A percentile compares a stretch with the other conserved stretches of the same genome.
Evolutionary conservation across 2,888 invertebrate genomes (phyloP).

Genomic region (Caenorhabditis panamensis): DNA sequence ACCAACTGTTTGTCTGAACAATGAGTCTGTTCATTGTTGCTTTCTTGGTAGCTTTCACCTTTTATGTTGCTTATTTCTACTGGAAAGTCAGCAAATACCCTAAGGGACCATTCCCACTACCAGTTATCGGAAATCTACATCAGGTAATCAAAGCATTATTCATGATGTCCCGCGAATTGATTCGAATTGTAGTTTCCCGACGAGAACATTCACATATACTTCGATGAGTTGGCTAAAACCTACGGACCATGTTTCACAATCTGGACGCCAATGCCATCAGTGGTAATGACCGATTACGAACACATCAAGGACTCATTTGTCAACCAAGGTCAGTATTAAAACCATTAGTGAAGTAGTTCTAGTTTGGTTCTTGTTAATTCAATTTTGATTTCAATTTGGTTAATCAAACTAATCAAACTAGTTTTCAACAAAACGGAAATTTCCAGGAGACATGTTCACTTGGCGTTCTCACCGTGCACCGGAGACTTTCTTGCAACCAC

Average conservation of each 20-base stretch:
- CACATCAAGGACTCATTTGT: conserved; percentile 54
- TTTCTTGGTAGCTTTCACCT: conserved; percentile 12
- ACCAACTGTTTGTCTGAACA: not conserved
- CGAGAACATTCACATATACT: conserved; percentile 34
- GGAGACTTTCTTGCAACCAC: conserved; percentile 35
- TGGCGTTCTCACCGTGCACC: conserved; percentile 27
- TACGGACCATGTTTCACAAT: conserved; percentile 73
- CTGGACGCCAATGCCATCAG: conserved; percentile 64
- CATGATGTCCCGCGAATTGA: not conserved
- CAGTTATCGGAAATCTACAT: conserved; percentile 56
- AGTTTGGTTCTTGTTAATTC: no score
- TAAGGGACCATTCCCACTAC: conserved; percentile 60
- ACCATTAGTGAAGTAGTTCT: no score
- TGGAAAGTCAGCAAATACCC: conserved; percentile 61
- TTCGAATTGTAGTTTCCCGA: conserved; percentile 52
- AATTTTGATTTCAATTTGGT: no score
- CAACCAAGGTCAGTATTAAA: conserved; percentile 54
- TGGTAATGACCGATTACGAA: conserved; percentile 66
- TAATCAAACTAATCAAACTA: no score
- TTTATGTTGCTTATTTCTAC: conserved; percentile 55
- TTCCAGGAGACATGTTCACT: conserved; percentile 33
- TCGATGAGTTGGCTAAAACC: conserved; percentile 59
- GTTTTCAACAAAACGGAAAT: not conserved
- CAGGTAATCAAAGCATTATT: conserved; percentile 26
- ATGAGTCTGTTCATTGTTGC: conserved; percentile 33